phyloP scores from a whole-genome alignment of 2,113 vertebrate species.

The Cyphomyrus plagiostoma region DNA sequence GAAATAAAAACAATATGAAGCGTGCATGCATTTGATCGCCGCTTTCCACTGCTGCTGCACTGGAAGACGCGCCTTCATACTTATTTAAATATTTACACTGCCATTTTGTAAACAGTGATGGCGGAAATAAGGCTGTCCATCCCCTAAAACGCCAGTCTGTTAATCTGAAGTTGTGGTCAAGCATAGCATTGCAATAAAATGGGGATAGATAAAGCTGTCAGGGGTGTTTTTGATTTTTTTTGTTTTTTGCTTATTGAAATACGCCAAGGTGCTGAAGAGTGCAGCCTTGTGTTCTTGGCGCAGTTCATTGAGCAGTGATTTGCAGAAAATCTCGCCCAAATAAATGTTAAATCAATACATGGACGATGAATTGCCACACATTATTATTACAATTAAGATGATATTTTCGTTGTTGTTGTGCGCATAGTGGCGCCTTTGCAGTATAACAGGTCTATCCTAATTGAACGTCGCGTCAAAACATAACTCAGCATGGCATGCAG shows the following conservation, averaged over 20 bases:
- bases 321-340: neutral
- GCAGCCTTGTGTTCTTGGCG: neutral
- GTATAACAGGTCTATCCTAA: neutral
- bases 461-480: neutral
- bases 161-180: neutral
- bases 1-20: neutral
- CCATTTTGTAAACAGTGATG: neutral
- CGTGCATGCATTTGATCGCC: neutral
- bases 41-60: neutral
- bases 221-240: neutral
- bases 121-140: neutral
- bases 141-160: neutral
- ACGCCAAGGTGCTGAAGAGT: neutral
- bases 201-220: neutral
- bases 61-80: neutral
- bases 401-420: neutral
- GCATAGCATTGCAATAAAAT: neutral
- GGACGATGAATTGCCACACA: neutral
- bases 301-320: neutral
- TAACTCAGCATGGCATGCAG: neutral
- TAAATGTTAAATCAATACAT: neutral
- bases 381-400: neutral
- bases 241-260: neutral
- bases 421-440: neutral
- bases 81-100: slow-evolving; percentile 10